These are phyloP conservation scores for Stenoptilia bipunctidactyla DNA, from an alignment of 2,888 invertebrate species.

Conservation along the genomic window DNA sequence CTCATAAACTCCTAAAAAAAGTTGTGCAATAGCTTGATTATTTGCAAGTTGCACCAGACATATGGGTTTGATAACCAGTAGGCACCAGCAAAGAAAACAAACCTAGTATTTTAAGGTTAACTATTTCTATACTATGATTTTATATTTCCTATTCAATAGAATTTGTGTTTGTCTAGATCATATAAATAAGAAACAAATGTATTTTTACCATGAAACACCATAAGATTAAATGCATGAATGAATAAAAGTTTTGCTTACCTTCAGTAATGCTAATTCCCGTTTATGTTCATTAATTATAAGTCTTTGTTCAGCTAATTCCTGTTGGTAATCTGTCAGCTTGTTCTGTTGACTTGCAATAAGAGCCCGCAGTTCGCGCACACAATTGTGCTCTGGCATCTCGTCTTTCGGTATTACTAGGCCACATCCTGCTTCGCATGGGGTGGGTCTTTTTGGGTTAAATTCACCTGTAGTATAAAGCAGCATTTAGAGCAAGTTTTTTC, in stretches of 20 bases:
- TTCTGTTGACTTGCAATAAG: slow-evolving; percentile 89
- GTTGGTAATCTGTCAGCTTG: slow-evolving; percentile 87
- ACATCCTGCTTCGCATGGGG: slow-evolving; percentile 94
- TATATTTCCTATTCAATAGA: no score
- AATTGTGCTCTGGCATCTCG: slow-evolving; percentile 94
- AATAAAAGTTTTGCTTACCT: no score
- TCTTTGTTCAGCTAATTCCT: slow-evolving; percentile 87
- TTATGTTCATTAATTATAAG: slow-evolving; percentile 91
- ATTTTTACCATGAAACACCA: no score
- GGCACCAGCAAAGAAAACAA: no score
- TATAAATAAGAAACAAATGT: no score
- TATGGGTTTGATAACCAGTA: no score
- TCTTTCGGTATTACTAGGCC: slow-evolving; percentile 96
- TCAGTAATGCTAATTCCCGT: slow-evolving; percentile 87
- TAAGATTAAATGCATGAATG: no score
- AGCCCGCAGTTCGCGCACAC: slow-evolving; percentile 87
- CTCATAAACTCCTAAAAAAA: slow-evolving; percentile 85
- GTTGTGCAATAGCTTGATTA: no score
- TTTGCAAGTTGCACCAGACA: no score
- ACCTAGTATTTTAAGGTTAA: no score
- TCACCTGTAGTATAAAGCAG: slow-evolving; percentile 34
- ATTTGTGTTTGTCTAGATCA: no score
- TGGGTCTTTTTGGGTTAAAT: slow-evolving; percentile 91
- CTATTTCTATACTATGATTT: no score
- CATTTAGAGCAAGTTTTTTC: background rate